These are phyloP conservation scores for Pica pica DNA, from an alignment of 2,113 vertebrate genomes.

Conservation along the genomic window DNA sequence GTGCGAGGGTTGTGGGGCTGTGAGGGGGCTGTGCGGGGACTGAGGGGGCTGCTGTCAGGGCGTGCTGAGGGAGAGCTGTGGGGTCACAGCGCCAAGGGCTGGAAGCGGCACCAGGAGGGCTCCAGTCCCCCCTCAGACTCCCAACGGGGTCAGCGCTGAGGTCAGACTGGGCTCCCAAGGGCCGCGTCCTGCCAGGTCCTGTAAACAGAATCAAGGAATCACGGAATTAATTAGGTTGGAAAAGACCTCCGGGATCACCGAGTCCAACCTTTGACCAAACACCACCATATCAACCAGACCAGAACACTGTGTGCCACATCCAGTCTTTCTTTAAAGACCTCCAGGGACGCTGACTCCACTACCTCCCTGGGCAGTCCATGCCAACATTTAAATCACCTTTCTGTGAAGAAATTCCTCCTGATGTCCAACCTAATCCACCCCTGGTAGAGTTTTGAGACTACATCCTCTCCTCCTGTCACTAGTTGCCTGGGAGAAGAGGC, in stretches of 20 bases:
- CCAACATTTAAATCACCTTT: background rate
- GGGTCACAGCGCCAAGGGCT: background rate
- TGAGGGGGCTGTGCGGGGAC: rapidly evolving
- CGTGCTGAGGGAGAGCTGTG: background rate
- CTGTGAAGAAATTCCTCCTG: background rate
- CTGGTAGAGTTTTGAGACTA: background rate
- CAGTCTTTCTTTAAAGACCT: background rate
- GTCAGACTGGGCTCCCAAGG: rapidly evolving
- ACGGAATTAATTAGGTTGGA: background rate
- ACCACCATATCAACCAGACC: background rate
- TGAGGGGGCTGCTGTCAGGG: background rate
- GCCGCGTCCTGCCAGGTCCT: background rate
- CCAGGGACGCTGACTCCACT: rapidly evolving
- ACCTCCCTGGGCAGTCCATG: background rate
- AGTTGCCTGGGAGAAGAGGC: background rate
- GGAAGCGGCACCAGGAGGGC: rapidly evolving
- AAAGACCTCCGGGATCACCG: background rate
- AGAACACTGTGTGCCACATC: background rate
- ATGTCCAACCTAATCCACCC: background rate
- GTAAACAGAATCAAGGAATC: background rate
- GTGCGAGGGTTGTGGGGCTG: rapidly evolving
- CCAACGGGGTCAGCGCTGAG: rapidly evolving
- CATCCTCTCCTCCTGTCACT: background rate
- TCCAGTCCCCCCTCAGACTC: background rate
- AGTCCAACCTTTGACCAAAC: background rate